These are phyloP conservation scores for Drosophila merina DNA, from an alignment of 2,888 invertebrate species.

Conservation along the genomic window DNA sequence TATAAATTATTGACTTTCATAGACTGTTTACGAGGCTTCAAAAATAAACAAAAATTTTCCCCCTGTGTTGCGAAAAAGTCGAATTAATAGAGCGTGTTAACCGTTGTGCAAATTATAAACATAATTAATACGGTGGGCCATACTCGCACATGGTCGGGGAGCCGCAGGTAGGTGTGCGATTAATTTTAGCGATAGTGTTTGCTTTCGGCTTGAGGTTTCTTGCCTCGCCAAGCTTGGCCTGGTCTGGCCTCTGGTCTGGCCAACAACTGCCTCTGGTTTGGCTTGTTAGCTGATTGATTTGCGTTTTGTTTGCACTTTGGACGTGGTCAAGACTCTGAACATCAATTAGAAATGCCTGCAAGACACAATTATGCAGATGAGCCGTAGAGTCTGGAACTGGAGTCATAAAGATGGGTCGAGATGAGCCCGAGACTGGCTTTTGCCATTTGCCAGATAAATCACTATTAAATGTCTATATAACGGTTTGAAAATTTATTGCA, in stretches of 20 bases:
- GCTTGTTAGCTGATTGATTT: conserved; percentile 77
- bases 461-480: conserved; percentile 39
- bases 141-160: conserved; percentile 17
- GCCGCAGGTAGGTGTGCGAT: conserved; percentile 38
- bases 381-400: conserved; percentile 12
- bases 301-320: conserved; percentile 74
- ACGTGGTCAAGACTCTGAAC: conserved; percentile 66
- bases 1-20: background rate
- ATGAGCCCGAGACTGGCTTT: conserved; percentile 35
- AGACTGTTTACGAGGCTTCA: background rate
- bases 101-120: conserved; percentile 81
- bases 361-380: conserved; percentile 75
- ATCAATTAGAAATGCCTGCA: conserved; percentile 78
- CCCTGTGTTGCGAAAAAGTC: conserved; percentile 37
- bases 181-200: conserved; percentile 74
- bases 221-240: conserved; percentile 29
- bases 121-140: conserved; percentile 75
- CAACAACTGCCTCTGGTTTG: conserved; percentile 27
- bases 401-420: background rate
- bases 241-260: conserved; percentile 16
- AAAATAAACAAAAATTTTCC: background rate
- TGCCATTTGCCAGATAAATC: conserved; percentile 37
- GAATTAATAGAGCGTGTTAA: conserved; percentile 82
- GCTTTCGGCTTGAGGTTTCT: conserved; percentile 70
- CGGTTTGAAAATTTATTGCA: conserved; percentile 29